These are phyloP conservation scores for Pandemis cinnamomeana DNA, from an alignment of 2,888 invertebrate species.

Conservation along the genomic window DNA sequence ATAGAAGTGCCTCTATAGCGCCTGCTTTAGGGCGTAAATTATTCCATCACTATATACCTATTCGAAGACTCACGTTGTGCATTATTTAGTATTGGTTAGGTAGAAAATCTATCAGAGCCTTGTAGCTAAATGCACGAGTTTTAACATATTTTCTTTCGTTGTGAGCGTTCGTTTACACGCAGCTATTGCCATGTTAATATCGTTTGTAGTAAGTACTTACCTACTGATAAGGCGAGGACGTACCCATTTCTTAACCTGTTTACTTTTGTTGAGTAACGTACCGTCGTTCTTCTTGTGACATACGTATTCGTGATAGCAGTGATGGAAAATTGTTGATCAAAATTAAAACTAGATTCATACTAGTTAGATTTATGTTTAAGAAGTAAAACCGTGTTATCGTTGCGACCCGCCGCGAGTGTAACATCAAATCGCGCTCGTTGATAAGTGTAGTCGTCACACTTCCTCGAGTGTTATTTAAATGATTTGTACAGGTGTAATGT, in stretches of 20 bases:
- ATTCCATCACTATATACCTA: not conserved
- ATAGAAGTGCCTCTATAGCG: conserved; percentile 44
- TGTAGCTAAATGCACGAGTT: not conserved
- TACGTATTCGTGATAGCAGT: conserved; percentile 20
- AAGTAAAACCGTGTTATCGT: not conserved
- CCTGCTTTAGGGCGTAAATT: not conserved
- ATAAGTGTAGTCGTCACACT: conserved; percentile 66
- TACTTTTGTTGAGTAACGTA: conserved; percentile 53
- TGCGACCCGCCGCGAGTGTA: not conserved
- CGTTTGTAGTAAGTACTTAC: conserved; percentile 22
- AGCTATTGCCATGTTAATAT: conserved; percentile 22
- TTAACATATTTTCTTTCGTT: not conserved
- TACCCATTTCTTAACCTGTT: conserved; percentile 51
- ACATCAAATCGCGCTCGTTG: conserved; percentile 51
- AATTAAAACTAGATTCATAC: not conserved
- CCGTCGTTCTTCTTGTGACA: conserved; percentile 41
- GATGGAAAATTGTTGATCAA: conserved; percentile 41
- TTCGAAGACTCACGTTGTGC: not conserved
- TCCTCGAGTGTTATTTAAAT: conserved; percentile 63
- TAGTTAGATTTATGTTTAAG: not conserved
- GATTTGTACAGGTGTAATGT: conserved; percentile 74
- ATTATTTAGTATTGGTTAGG: not conserved
- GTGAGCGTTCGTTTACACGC: conserved; percentile 12
- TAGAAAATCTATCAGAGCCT: not conserved
- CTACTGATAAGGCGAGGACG: conserved; percentile 44